Conservation (phyloP, 2,797 vertebrate species). For the Gallinago stenura region DNA sequence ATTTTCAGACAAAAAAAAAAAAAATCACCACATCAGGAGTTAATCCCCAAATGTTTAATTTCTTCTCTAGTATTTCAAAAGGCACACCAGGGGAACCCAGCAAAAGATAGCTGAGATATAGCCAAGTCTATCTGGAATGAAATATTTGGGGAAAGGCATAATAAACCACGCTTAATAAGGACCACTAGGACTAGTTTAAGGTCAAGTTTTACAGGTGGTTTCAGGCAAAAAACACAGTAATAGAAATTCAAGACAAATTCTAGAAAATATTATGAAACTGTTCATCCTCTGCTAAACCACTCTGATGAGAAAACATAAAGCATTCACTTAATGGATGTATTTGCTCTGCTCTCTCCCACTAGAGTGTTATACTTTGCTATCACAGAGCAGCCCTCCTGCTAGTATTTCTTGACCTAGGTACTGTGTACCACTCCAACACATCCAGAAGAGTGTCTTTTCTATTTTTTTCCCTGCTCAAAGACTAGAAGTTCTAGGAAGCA, state of each 20-base stretch:
- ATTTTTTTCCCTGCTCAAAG: background rate
- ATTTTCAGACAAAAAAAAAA: background rate
- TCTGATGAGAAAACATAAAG: background rate
- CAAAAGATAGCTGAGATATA: background rate
- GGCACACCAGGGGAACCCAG: background rate
- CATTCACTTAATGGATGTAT: background rate
- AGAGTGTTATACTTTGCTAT: background rate
- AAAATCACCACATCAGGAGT: background rate
- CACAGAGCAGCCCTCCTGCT: background rate
- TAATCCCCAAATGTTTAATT: background rate
- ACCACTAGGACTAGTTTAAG: background rate
- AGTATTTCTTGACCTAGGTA: background rate
- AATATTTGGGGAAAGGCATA: background rate
- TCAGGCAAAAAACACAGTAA: background rate
- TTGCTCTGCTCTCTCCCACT: background rate
- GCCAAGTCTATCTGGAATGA: background rate
- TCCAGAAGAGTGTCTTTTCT: background rate
- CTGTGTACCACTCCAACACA: background rate
- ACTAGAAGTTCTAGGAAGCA: background rate
- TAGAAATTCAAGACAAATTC: background rate
- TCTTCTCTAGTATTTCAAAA: background rate
- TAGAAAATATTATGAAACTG: background rate
- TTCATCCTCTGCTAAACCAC: background rate
- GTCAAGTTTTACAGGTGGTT: background rate
- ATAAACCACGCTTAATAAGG: background rate